Conservation (phyloP, 2,888 invertebrate species). For the Automeris io region DNA sequence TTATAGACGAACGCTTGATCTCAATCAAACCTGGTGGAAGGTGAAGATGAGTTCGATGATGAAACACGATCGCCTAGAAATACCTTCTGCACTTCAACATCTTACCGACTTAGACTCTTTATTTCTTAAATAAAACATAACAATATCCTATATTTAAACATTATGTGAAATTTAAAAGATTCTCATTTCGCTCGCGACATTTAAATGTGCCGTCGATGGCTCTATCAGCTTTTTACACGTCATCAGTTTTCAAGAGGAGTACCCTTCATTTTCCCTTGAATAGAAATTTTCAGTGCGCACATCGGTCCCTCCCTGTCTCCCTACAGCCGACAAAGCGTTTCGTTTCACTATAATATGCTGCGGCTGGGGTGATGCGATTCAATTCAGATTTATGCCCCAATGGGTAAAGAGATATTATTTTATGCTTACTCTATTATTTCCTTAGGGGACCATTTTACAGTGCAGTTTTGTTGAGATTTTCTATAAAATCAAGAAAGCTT, state of each 20-base stretch:
- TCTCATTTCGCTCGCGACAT: constrained; percentile 50
- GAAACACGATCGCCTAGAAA: too few species aligned
- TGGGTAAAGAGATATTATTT: neutral
- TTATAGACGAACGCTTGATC: too few species aligned
- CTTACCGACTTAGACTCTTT: neutral
- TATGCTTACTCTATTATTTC: neutral
- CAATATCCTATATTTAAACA: constrained; percentile 8
- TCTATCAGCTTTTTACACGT: constrained; percentile 66
- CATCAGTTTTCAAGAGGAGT: constrained; percentile 58
- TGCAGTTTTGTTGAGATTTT: too few species aligned
- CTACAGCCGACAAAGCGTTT: constrained; percentile 42
- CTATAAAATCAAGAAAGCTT: too few species aligned
- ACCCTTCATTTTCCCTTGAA: constrained; percentile 57
- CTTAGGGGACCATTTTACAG: neutral
- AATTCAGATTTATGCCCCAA: constrained; percentile 7
- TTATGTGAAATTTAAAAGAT: constrained; percentile 38
- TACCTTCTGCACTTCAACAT: too few species aligned
- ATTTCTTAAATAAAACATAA: constrained; percentile 1
- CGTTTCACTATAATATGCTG: constrained; percentile 35
- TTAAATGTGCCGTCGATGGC: constrained; percentile 60
- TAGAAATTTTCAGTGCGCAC: constrained; percentile 46
- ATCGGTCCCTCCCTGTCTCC: constrained; percentile 25
- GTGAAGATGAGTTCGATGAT: too few species aligned
- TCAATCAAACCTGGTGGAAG: too few species aligned
- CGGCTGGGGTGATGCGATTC: constrained; percentile 9